Evolutionary conservation across 2,113 vertebrate species (phyloP), one percentile per base, ranked within the genome.

Genomic region (Callorhinus ursinus): DNA sequence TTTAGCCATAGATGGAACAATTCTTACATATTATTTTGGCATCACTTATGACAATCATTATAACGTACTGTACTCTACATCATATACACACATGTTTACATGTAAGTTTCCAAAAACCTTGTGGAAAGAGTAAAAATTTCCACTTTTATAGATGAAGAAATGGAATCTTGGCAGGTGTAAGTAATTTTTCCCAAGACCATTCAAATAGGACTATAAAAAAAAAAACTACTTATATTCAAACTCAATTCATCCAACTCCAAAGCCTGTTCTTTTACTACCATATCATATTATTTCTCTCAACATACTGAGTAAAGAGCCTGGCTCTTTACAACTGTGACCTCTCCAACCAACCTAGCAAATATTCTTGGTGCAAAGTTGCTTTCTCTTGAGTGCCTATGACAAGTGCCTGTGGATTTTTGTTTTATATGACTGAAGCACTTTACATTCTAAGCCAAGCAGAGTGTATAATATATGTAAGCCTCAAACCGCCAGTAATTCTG

Each of bases 101-200:
- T 7, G 10, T 55, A 91, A 88, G 18, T n/a, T 22, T 76, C 81
- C 76, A 79, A 95, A 46, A 65, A 74, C 28, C 14, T 28, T 13
- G 4, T 21, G 15, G 71, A 91, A 69, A 85, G 21, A 65, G 36
- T 57, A 84, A 92, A 92, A n/a, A 14, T 61, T 96, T 86, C 72
- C 24, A 82, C 67, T 90, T 63, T 88, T 95, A 90, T 76, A 82
- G 33, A 79, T 33, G 16, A 87, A 69, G 18, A 87, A 71, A 84
- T 79, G 1, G 3, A 72, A 74, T 33, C 8, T 39, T 88, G 21
- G 26, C 26, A 95, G 22, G 46, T 79, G 0, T 91, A 77, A 91
- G 12, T 87, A 85, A 83, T 57, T 93, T 67, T 88, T 77, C 69
- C n/a, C 76, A 93, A 93, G 36, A 59, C 21, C 53, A 67, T 79